Evolutionary conservation across 2,888 invertebrate species (phyloP), one percentile per base, ranked within the genome.

Genomic region (Gasteruption jaculator): DNA sequence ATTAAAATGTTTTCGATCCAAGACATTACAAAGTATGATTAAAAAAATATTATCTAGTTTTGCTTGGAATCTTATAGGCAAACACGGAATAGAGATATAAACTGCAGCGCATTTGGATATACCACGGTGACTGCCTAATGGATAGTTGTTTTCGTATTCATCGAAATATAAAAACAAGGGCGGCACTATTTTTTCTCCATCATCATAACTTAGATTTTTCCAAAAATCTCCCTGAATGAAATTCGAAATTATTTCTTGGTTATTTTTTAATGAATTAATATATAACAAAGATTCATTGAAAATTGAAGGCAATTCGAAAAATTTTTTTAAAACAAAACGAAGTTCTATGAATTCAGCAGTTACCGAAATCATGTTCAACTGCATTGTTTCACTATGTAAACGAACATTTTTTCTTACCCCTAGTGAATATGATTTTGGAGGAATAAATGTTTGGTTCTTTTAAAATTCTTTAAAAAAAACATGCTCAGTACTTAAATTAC

Each of bases 81-180:
- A 40, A 37, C 44, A 50, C n/a, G 45, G 44, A 8, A 53, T 33
- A 3, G 20, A 33, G 6, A 48, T 6, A 29, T 50, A 49, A 6
- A 54, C 36, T 6, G 48, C 54, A n/a, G 50, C 53, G 25, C 51
- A 49, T 43, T 56, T 56, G 2, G 45, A 35, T 18, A 55, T 44
- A 4, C 50, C 53, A 20, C 42, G 44, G 39, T 57, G 53, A 29
- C 37, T 41, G 2, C 51, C 54, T 3, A 54, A 24, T 6, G 54
- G 51, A 39, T 55, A 54, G 24, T 52, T 53, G 1, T 25, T 50
- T 27, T 57, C 54, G 19, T 46, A 54, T 39, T 56, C 53, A 35
- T 56, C 50, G 26, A 31, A 52, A 31, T 47, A 54, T 5, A 54
- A 18, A 24, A 50, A 45, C 11, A 50, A 8, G 10, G 55, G 53